These are phyloP conservation scores for Ficedula albicollis DNA, from an alignment of 2,797 vertebrate genomes.

Conservation along the genomic window DNA sequence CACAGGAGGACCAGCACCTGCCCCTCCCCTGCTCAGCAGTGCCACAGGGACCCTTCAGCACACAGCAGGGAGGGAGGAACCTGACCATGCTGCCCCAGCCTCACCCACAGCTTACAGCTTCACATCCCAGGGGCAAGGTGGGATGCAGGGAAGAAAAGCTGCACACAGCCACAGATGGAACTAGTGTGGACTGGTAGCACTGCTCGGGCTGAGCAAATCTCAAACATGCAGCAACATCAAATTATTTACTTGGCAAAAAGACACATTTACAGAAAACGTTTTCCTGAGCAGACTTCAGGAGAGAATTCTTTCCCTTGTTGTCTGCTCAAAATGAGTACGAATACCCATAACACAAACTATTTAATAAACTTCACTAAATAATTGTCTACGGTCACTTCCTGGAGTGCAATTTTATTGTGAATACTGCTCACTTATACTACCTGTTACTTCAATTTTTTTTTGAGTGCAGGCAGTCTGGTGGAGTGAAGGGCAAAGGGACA, in stretches of 20 bases:
- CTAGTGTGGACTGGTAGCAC: background rate
- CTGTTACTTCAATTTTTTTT: background rate
- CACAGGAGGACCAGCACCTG: no score
- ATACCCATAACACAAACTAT: background rate
- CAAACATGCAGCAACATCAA: background rate
- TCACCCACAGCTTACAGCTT: background rate
- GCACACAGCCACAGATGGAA: background rate
- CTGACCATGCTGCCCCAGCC: accelerated
- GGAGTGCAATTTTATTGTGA: background rate
- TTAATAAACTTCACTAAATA: background rate
- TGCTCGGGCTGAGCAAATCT: background rate
- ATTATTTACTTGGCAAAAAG: background rate
- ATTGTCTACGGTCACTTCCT: background rate
- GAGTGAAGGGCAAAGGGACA: background rate
- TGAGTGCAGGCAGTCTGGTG: background rate
- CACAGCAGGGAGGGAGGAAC: background rate
- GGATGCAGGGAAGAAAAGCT: background rate
- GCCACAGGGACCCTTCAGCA: background rate
- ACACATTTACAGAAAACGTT: background rate
- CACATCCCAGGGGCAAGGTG: background rate
- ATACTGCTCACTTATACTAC: background rate
- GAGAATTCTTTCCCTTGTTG: background rate
- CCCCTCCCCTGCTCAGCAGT: background rate
- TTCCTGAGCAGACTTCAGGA: background rate
- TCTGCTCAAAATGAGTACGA: background rate